Percentiles rank a stretch among this genome's conserved stretches.
These are phyloP conservation scores for Nixonia krombeini DNA, from an alignment of 1,140 invertebrate genomes.

Conservation along the genomic window DNA sequence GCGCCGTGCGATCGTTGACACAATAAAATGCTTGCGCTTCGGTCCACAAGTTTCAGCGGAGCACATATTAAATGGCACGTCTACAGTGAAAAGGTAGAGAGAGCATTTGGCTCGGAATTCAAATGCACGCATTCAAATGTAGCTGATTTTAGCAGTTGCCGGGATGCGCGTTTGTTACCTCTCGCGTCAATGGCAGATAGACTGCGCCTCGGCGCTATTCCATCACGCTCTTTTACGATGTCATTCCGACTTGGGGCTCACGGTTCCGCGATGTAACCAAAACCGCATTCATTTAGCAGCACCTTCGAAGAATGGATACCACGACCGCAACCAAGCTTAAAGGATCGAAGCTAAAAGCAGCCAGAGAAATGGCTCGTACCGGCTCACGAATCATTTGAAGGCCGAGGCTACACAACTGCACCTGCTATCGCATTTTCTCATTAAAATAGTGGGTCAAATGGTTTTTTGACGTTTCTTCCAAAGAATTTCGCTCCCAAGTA, in stretches of 20 bases:
- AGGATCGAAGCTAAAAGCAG: slow-evolving; percentile 37
- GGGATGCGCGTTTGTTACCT: slow-evolving; percentile 24
- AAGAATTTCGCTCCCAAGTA: no score
- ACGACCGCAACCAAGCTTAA: slow-evolving; percentile 27
- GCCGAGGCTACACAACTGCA: neutral
- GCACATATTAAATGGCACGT: slow-evolving; percentile 26
- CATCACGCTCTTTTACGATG: slow-evolving; percentile 37
- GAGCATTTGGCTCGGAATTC: slow-evolving; percentile 26
- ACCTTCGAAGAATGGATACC: slow-evolving; percentile 30
- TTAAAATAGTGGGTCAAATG: slow-evolving; percentile 15
- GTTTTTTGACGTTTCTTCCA: no score
- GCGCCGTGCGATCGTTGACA: neutral
- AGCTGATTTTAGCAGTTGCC: slow-evolving; percentile 32
- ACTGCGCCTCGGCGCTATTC: slow-evolving; percentile 28
- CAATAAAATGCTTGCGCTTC: slow-evolving; percentile 4
- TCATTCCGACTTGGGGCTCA: slow-evolving; percentile 37
- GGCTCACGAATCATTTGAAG: neutral
- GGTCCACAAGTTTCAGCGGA: slow-evolving; percentile 9
- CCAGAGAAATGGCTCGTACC: slow-evolving; percentile 15
- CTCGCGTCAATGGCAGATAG: slow-evolving; percentile 30
- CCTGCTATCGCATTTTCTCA: slow-evolving; percentile 4
- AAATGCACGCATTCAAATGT: slow-evolving; percentile 27
- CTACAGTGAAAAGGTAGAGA: slow-evolving; percentile 15
- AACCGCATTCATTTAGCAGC: slow-evolving; percentile 46
- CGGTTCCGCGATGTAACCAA: slow-evolving; percentile 34